Evolutionary conservation across 2,888 invertebrate species (phyloP).

Genomic region (Clistopyga incitator): DNA sequence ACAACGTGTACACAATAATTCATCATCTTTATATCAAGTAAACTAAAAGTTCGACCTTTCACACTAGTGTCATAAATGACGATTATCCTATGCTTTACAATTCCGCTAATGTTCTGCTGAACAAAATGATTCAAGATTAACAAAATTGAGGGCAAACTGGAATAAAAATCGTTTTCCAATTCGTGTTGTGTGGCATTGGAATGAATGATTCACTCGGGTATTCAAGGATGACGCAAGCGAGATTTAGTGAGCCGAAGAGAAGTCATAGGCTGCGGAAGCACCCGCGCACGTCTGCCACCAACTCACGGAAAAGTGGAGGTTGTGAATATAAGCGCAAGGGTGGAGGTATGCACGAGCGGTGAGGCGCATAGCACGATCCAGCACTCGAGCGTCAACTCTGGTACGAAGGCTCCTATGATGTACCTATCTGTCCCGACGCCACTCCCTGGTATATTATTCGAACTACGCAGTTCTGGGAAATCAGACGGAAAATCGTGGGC

Average conservation of each 20-base stretch:
- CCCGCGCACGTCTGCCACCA: conserved; percentile 24
- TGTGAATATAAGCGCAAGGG: conserved; percentile 58
- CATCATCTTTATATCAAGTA: no score
- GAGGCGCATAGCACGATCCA: conserved; percentile 70
- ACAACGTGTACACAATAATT: no score
- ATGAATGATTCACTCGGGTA: conserved; percentile 29
- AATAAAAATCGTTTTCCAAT: conserved; percentile 12
- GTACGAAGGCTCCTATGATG: conserved; percentile 47
- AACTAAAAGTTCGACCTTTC: no score
- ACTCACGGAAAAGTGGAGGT: conserved; percentile 5
- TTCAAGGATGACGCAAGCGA: conserved; percentile 15
- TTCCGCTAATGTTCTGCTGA: no score
- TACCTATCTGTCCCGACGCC: conserved; percentile 40
- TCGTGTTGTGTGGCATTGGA: conserved; percentile 17
- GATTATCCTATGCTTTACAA: no score
- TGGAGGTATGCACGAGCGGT: conserved; percentile 64
- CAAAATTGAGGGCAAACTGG: neutral
- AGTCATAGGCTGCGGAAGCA: conserved; percentile 18
- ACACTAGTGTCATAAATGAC: no score
- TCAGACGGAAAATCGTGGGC: conserved; percentile 75
- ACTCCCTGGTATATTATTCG: conserved; percentile 67
- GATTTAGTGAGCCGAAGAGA: conserved; percentile 7
- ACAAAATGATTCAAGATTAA: neutral
- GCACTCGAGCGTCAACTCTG: conserved; percentile 15
- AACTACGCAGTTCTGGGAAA: conserved; percentile 73